Evolutionary conservation across 2,797 vertebrate species (phyloP), one percentile per base, ranked within the genome.

Genomic region (Neostethus bicornis): DNA sequence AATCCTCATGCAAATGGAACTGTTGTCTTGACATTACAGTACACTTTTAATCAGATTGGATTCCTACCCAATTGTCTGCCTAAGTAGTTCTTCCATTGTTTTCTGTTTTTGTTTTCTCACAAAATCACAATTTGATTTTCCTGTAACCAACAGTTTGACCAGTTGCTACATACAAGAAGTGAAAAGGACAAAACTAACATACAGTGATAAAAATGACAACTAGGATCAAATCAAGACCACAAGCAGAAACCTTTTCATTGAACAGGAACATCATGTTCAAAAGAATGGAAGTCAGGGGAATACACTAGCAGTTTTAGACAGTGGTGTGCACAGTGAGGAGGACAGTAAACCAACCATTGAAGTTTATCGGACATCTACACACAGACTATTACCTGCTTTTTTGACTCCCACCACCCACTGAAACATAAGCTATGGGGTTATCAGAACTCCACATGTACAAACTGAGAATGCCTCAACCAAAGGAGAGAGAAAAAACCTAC

Each of bases 161-260:
- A 9, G 16, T 14, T 31, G 56, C n/a, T 37, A 9, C 16, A 35
- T 49, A 5, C 21, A 29, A 24, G 2, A 51, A 44, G 31, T 17
- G 5, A 17, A 46, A 56, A 56, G 14, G 32, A 56, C 26, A 28
- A 13, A 7, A 9, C 14, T 21, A 2, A 37, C 31, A 47, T 51
- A 29, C 53, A 0, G 0, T 42, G 49, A 14, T 28, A 31, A 35
- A 37, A n/a, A 16, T 45, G 61, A 29, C 52, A 51, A 23, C 24
- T 12, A 19, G 52, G 39, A 56, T 25, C 50, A 56, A 56, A 38
- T 45, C 16, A 35, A 50, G 56, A 56, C 19, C 42, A 56, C 39
- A 50, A 50, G 37, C 24, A 14, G 45, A 38, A 14, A 6, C 20
- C 25, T 24, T 34, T 51, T 45, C 25, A 44, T 13, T 21, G 32